These are phyloP conservation scores for Syngnathus rostellatus DNA, from an alignment of 2,797 vertebrate species.

Conservation along the genomic window DNA sequence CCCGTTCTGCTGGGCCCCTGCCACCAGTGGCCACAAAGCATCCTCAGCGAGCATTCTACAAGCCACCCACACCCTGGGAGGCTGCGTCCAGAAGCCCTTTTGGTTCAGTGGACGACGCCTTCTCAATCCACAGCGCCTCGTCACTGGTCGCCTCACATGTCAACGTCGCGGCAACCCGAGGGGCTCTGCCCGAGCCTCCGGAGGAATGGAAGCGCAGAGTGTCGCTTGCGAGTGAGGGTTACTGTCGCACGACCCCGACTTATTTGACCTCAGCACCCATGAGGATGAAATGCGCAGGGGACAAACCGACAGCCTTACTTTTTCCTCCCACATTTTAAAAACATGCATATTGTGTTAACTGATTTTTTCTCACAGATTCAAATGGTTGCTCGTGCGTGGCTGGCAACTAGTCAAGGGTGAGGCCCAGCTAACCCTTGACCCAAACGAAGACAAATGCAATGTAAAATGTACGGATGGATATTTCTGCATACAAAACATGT, in stretches of 20 bases:
- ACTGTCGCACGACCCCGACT: slow-evolving; percentile 28
- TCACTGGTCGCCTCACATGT: slow-evolving; percentile 73
- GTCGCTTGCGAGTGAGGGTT: slow-evolving; percentile 45
- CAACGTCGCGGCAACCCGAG: slow-evolving; percentile 71
- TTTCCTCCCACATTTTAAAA: neutral
- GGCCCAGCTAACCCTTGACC: too few species aligned
- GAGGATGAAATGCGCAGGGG: slow-evolving; percentile 49
- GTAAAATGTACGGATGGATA: too few species aligned
- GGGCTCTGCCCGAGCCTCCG: slow-evolving; percentile 74
- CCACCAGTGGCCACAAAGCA: slow-evolving; percentile 56
- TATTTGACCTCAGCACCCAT: slow-evolving; percentile 31
- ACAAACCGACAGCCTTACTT: slow-evolving; percentile 28
- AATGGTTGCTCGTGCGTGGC: too few species aligned
- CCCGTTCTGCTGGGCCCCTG: slow-evolving; percentile 34
- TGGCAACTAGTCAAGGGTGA: too few species aligned
- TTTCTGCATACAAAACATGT: neutral
- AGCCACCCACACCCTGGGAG: slow-evolving; percentile 80
- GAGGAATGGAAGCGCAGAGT: slow-evolving; percentile 76
- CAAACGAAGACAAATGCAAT: too few species aligned
- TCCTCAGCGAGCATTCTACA: slow-evolving; percentile 62
- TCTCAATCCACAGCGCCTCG: slow-evolving; percentile 66
- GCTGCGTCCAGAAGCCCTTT: slow-evolving; percentile 75
- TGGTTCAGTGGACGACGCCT: slow-evolving; percentile 79
- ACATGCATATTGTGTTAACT: neutral
- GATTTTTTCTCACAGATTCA: neutral